These are phyloP conservation scores for Musca domestica DNA, from an alignment of 1,140 invertebrate species.

Conservation along the genomic window DNA sequence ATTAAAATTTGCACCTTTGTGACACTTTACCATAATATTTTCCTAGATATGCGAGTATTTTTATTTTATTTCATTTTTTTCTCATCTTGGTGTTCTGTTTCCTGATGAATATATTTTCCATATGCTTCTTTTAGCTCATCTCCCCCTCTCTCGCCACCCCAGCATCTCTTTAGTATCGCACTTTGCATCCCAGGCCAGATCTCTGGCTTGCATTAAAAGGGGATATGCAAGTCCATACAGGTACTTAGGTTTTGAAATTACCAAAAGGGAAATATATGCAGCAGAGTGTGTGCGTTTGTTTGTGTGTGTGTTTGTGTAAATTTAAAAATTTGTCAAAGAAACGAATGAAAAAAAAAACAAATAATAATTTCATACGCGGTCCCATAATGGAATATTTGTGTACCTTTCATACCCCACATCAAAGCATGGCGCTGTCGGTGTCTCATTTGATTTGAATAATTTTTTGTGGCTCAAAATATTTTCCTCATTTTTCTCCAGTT, in stretches of 20 bases:
- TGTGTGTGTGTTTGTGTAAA: neutral
- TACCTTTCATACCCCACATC: no score
- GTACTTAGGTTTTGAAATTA: constrained; percentile 14
- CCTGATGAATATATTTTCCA: neutral
- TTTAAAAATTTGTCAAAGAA: constrained; percentile 11
- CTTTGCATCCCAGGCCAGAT: neutral
- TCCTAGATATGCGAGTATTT: constrained; percentile 51
- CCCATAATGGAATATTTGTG: constrained; percentile 6
- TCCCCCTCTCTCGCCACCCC: neutral
- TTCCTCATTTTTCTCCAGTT: neutral
- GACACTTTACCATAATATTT: constrained; percentile 42
- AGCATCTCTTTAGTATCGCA: neutral
- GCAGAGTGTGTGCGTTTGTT: no score
- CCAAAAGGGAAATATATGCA: neutral
- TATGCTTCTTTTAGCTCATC: neutral
- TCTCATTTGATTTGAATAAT: no score
- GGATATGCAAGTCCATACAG: neutral
- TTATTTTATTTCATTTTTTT: constrained; percentile 49
- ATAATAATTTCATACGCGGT: neutral
- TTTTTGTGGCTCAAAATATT: no score
- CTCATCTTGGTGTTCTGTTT: neutral
- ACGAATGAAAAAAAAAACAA: no score
- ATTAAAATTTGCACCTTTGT: constrained; percentile 54
- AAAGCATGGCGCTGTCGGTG: no score
- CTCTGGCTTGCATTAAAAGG: neutral